Conservation (phyloP, 1,140 invertebrate species). For the Sesamia nonagrioides region DNA sequence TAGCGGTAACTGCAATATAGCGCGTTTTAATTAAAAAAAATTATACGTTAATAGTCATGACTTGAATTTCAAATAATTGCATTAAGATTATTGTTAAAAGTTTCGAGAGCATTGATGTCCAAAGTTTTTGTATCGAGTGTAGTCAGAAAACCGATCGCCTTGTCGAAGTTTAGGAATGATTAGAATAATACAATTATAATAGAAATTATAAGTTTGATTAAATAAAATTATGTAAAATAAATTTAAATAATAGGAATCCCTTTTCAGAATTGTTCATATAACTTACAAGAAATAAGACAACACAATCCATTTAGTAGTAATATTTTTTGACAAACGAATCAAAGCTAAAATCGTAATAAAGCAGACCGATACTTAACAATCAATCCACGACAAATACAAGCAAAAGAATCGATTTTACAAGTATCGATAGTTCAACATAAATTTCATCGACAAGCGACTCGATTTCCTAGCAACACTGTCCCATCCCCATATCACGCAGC, state of each 20-base stretch:
- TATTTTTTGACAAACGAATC: not conserved
- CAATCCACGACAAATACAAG: too few species aligned
- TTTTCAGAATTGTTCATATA: not conserved
- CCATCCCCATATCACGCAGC: constrained; percentile 64
- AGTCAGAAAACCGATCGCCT: constrained; percentile 16
- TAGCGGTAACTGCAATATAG: constrained; percentile 30
- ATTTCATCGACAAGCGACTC: constrained; percentile 10
- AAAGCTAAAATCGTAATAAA: not conserved
- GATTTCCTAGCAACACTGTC: constrained; percentile 43
- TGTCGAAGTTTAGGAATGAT: not conserved
- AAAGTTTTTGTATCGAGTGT: not conserved
- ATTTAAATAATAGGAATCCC: too few species aligned
- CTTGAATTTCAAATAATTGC: constrained; percentile 23
- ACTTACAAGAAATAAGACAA: not conserved
- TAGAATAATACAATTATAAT: too few species aligned
- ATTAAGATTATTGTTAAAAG: not conserved
- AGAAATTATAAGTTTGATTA: too few species aligned
- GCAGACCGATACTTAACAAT: not conserved
- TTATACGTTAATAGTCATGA: constrained; percentile 9
- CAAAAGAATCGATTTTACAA: too few species aligned
- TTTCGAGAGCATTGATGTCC: constrained; percentile 27
- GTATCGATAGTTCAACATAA: too few species aligned
- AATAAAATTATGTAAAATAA: too few species aligned
- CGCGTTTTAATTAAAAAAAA: constrained; percentile 24
- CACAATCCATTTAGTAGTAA: not conserved